Evolutionary conservation across 2,888 invertebrate genomes (phyloP), one percentile per base, ranked within the genome.

Genomic region (Sarcophaga caerulescens): DNA sequence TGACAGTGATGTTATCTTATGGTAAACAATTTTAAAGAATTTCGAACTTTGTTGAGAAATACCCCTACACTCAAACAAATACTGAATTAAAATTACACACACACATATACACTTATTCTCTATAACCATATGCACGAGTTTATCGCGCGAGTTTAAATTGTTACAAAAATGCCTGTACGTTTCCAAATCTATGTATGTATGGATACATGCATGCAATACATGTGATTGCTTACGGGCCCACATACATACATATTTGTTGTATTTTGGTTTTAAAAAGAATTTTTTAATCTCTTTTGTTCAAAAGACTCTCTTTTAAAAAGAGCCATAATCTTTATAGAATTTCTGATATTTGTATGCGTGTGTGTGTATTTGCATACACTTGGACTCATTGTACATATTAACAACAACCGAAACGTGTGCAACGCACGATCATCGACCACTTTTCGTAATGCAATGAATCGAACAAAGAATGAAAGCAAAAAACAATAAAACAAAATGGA

Each of bases 131-230:
- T 69, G 68, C 85, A 85, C 85, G 85, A 85, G 85, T 83, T 85
- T 85, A 83, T 85, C 85, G 82, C 83, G 83, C 63, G 85, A 85
- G 79, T 83, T 69, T 25, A 73, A 76, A 68, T 57, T 68, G 17
- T 45, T 71, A 66, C 25, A 69, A 73, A 14, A 14, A 52, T 52
- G 12, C 17, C 17, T 52, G 17, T 52, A 52, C 17, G 5, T 52
- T 52, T 52, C 17, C 52, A 52, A 4, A 52, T 17, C 12, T 52
- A 5, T 52, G 17, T 17, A 52, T 47, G 3, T 3, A 11, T 47
- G n/a, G n/a, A 4, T 52, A 52, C 52, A 2, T 35, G 8, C 8
- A 0, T 2, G 35, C 35, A 10, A 10, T 35, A 35, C 35, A 35
- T 35, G 35, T 35, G 35, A 35, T 35, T 35, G 35, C 2, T 2